Evolutionary conservation across 2,113 vertebrate species (phyloP).

Genomic region (Pimephales promelas): DNA sequence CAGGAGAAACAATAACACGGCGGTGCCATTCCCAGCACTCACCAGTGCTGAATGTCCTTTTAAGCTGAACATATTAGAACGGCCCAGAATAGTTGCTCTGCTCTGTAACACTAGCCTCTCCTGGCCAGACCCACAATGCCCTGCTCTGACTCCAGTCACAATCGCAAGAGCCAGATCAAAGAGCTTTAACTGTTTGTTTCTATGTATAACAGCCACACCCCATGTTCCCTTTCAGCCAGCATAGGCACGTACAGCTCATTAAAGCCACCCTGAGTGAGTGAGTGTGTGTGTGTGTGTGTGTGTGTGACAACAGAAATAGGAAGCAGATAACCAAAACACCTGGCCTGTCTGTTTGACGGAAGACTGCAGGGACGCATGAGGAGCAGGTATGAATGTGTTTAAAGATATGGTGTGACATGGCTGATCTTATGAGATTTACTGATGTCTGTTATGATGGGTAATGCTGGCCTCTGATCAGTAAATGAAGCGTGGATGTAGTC

Average conservation of each 20-base stretch:
- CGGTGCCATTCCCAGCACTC: not conserved
- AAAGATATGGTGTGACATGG: not conserved
- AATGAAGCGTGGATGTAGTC: slow-evolving; percentile 60
- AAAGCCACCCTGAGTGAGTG: slow-evolving; percentile 24
- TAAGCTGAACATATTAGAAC: slow-evolving; percentile 6
- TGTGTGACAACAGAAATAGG: slow-evolving; percentile 1
- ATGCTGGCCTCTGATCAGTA: slow-evolving; percentile 1
- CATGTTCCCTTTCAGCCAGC: not conserved
- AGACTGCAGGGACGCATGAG: not conserved
- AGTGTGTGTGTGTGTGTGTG: not conserved
- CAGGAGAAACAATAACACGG: slow-evolving; percentile 3
- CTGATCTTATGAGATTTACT: not conserved
- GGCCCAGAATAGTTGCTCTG: not conserved
- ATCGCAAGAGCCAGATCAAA: not conserved
- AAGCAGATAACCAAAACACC: slow-evolving; percentile 24
- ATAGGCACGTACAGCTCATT: slow-evolving; percentile 48
- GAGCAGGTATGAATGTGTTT: not conserved
- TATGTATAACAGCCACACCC: not conserved
- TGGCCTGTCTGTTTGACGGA: slow-evolving; percentile 38
- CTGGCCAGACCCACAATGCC: not conserved
- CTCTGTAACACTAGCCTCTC: slow-evolving; percentile 26
- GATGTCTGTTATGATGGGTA: not conserved
- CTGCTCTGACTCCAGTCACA: not conserved
- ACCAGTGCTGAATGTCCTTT: slow-evolving; percentile 12
- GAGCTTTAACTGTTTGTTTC: slow-evolving; percentile 8